Percentiles rank a stretch among this genome's conserved stretches.
Evolutionary conservation across 2,797 vertebrate species (phyloP).

Genomic region (Pogoniulus pusillus): DNA sequence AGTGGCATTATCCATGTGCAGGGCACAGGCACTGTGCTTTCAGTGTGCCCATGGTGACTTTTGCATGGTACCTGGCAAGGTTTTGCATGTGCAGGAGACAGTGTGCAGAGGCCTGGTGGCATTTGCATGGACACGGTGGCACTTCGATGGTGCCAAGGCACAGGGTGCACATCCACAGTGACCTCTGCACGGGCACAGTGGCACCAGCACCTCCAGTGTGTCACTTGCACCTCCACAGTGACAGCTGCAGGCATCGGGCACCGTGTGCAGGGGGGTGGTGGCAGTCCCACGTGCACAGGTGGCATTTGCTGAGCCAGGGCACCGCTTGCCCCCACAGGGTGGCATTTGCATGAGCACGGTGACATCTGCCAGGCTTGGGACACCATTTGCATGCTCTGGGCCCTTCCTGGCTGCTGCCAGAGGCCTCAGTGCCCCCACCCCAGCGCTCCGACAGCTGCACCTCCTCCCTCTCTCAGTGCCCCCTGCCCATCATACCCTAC

Average conservation of each 20-base stretch:
- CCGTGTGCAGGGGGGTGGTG: rapidly evolving
- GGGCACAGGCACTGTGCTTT: background rate
- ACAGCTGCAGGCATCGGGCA: no score
- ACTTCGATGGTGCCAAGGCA: no score
- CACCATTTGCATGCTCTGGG: background rate
- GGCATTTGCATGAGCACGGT: background rate
- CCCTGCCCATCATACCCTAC: no score
- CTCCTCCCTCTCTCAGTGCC: background rate
- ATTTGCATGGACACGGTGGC: no score
- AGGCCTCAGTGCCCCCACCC: background rate
- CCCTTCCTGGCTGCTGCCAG: background rate
- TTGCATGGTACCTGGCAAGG: no score
- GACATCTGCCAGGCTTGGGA: background rate
- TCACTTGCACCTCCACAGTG: background rate
- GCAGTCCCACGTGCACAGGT: background rate
- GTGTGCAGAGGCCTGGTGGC: no score
- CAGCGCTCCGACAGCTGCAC: background rate
- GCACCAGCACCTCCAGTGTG: no score
- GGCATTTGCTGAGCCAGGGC: background rate
- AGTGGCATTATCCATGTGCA: no score
- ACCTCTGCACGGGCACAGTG: no score
- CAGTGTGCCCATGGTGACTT: background rate
- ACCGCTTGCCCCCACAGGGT: background rate
- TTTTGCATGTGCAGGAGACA: no score
- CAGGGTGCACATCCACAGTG: no score